phyloP scores from a whole-genome alignment of 2,113 vertebrate species.

The Sula dactylatra region DNA sequence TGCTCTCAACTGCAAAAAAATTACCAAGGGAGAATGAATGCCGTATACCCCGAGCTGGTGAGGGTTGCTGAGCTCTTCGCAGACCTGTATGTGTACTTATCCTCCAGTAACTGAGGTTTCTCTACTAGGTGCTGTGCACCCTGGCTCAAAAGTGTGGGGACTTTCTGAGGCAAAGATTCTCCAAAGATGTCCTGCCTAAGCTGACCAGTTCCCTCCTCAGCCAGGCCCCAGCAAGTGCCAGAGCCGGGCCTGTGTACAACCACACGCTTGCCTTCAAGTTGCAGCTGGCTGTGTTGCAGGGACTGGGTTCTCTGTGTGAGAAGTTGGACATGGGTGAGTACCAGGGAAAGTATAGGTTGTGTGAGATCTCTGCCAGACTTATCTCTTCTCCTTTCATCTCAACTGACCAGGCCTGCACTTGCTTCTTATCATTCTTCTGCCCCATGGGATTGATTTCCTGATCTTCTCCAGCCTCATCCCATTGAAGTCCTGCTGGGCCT shows the following conservation, averaged over 20 bases:
- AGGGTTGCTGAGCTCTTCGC: background rate
- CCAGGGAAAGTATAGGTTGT: background rate
- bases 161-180: constrained; percentile 87
- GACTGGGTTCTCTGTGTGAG: constrained; percentile 86
- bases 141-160: constrained; percentile 84
- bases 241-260: constrained; percentile 83
- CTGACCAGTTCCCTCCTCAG: constrained; percentile 77
- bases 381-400: background rate
- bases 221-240: constrained; percentile 85
- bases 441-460: background rate
- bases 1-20: background rate
- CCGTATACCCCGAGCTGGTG: background rate
- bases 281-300: constrained; percentile 87
- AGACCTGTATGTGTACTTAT: background rate
- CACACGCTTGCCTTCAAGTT: constrained; percentile 90
- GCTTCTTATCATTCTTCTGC: background rate
- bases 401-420: background rate
- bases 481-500: background rate
- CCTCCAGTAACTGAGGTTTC: background rate
- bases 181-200: constrained; percentile 87
- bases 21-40: background rate
- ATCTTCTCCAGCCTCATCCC: background rate
- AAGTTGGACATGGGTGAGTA: constrained; percentile 86
- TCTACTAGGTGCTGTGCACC: constrained; percentile 82
- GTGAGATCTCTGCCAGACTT: background rate